Base-by-base conservation (phyloP, 2,113 vertebrate genomes). In the Isichthys henryi region DNA sequence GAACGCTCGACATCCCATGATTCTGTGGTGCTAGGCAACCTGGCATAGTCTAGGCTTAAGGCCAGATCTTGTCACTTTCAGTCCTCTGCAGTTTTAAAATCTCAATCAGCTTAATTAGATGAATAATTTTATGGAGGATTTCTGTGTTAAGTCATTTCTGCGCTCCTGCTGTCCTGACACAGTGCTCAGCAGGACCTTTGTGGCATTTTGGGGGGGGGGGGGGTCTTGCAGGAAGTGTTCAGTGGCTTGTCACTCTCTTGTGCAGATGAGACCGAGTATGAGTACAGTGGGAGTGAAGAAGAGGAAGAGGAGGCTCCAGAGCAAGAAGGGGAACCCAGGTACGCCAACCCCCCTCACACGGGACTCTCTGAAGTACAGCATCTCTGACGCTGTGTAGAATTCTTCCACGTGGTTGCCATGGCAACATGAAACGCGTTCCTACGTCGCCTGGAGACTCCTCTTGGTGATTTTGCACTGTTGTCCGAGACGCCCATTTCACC, bases 301-400 rank as follows among this genome's bases (percentile, higher is more conserved):
- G 98, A 99, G 89, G 98, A 99, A 92, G 98, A 99, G 93, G 98
- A 99, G 92, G 95, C 97, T 89, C 97, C 97, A 91, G 98, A 99
- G 92, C 98, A 99, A 93, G 98, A 99, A 94, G 98, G 98, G 93
- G 98, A 99, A 91, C 98, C 98, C 31, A 99, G 98, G 98, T 99
- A 95, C 7, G 27, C 7, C 21, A 27, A 0, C 46, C 3, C 15
- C 48, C 23, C n/a, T 50, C n/a, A 45, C 2, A 23, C 45, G 3
- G 77, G 39, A 23, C 43, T 21, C 23, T 43, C 13, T 46, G 46
- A 83, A 49, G n/a, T 4, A 2, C 45, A 4, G 8, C 10, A n/a
- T 45, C 21, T 15, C 23, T 3, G 5, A 10, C 5, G 3, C 9
- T 3, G 9, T 52, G 23, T 39, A 5, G 10, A n/a, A 35, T 21